These are phyloP conservation scores for Embidobia sp. DNA, from an alignment of 2,888 invertebrate species.

Conservation along the genomic window DNA sequence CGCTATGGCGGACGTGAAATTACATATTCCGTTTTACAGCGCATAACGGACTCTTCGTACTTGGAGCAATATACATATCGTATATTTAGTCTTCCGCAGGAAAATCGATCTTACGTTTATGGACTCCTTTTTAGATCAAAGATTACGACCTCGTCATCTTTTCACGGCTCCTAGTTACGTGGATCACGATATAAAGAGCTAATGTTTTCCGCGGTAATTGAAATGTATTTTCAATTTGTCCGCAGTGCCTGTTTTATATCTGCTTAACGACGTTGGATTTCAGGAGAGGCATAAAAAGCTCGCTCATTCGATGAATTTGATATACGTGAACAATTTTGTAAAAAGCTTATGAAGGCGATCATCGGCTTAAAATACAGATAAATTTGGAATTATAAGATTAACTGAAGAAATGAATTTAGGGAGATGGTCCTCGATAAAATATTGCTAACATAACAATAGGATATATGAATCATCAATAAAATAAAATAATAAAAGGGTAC, in stretches of 20 bases:
- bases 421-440: no score
- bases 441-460: no score
- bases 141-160: conserved; percentile 46
- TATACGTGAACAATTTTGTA: no score
- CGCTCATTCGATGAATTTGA: no score
- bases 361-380: no score
- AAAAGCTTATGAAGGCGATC: no score
- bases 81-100: conserved; percentile 62
- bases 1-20: conserved; percentile 69
- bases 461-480: no score
- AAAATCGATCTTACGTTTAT: conserved; percentile 68
- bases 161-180: conserved; percentile 31
- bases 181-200: conserved; percentile 41
- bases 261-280: conserved; percentile 18
- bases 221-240: conserved; percentile 57
- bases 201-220: conserved; percentile 42
- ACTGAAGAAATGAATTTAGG: no score
- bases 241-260: conserved; percentile 19
- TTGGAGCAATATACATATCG: conserved; percentile 61
- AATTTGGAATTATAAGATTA: no score
- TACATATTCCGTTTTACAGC: conserved; percentile 75
- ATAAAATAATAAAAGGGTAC: no score
- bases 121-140: conserved; percentile 52
- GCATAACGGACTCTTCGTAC: conserved; percentile 70
- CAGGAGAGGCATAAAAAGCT: neutral